Evolutionary conservation across 2,888 invertebrate species (phyloP), one percentile per base, ranked within the genome.

Genomic region (Eurytoma adleriae): DNA sequence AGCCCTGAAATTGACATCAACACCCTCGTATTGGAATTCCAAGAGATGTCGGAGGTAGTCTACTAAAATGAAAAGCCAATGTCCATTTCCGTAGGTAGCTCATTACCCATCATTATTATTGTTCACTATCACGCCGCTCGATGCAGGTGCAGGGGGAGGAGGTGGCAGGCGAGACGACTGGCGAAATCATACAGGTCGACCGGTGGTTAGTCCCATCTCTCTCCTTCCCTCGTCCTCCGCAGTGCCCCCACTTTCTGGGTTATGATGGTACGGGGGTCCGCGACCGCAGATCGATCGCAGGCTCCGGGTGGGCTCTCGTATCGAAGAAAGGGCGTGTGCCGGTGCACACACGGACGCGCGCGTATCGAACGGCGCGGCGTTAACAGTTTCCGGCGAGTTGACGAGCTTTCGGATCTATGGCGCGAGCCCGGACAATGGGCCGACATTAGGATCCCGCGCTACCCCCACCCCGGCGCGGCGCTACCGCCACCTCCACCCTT

Each of bases 331-430:
- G 18, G 67, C 10, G n/a, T 24, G 50, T 56, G 24, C 14, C 14
- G 13, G 18, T 52, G 12, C 66, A 78, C n/a, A n/a, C 61, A 79
- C 56, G 79, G 62, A 70, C 24, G 56, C 67, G 66, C 79, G 85
- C 85, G 86, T 86, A 86, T 59, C 57, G 57, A 40, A n/a, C 85
- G 16, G 27, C 85, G 85, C 86, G 85, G 88, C 86, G 87, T 88
- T 88, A 89, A 89, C 89, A 86, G 89, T 89, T 89, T 89, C 89
- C 89, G 87, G 86, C 83, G 86, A 87, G 89, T 88, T 89, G 89
- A 89, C 89, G 86, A 89, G 88, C 87, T 88, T 89, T 88, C 84
- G 85, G 84, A 87, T 86, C 84, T 85, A 85, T 83, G 84, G 86
- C 83, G 84, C 83, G 84, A 85, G 83, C 84, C 84, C 84, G 82